Conservation (phyloP, 2,888 invertebrate genomes). For the Drosophila antonietae region DNA sequence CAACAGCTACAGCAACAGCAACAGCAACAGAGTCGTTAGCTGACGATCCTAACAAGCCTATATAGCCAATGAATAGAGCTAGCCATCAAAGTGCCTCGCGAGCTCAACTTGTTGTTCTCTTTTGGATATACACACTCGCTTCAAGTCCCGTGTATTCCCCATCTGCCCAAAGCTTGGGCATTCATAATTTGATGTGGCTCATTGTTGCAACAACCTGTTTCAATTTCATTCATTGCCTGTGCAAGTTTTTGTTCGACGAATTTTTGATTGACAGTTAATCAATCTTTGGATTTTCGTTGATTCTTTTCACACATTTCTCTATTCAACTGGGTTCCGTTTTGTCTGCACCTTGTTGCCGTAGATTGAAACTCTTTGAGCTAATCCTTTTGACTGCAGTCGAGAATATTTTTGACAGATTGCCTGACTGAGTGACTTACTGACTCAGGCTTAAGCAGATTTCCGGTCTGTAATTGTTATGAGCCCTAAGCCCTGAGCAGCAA, state of each 20-base stretch:
- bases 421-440: constrained; percentile 49
- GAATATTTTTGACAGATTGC: constrained; percentile 70
- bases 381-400: constrained; percentile 73
- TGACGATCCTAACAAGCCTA: constrained; percentile 52
- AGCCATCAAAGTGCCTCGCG: constrained; percentile 13
- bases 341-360: constrained; percentile 33
- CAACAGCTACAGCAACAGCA: not conserved
- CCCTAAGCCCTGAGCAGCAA: constrained; percentile 39
- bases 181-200: constrained; percentile 64
- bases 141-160: constrained; percentile 5
- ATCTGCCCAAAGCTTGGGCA: constrained; percentile 38
- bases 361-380: constrained; percentile 59
- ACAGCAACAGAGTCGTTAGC: constrained; percentile 62
- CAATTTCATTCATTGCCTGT: constrained; percentile 62
- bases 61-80: constrained; percentile 10
- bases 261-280: constrained; percentile 77
- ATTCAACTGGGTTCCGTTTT: constrained; percentile 62
- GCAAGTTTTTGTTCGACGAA: constrained; percentile 14
- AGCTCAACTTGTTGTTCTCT: constrained; percentile 16
- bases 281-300: constrained; percentile 66
- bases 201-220: constrained; percentile 70
- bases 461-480: constrained; percentile 68
- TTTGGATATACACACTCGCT: constrained; percentile 10
- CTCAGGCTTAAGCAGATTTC: constrained; percentile 68
- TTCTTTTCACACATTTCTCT: constrained; percentile 69